Evolutionary conservation across 2,888 invertebrate species (phyloP).

Genomic region (Cetonia aurata): DNA sequence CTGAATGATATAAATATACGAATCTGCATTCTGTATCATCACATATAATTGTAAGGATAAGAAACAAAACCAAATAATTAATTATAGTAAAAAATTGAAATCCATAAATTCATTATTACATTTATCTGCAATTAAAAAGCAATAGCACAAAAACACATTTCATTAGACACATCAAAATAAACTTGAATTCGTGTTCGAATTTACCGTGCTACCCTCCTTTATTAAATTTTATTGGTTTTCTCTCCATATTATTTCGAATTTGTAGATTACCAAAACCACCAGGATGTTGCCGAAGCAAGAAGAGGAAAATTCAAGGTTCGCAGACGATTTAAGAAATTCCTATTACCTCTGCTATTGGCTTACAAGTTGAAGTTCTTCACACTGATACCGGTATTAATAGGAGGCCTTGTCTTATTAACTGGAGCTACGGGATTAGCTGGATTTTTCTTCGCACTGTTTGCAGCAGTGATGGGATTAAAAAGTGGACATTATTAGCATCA

Average conservation of each 20-base stretch:
- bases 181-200: too few species aligned
- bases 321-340: conserved; percentile 76
- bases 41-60: too few species aligned
- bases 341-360: conserved; percentile 82
- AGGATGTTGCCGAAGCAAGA: conserved; percentile 43
- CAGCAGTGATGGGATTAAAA: conserved; percentile 84
- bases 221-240: too few species aligned
- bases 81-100: too few species aligned
- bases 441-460: conserved; percentile 89
- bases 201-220: too few species aligned
- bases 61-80: too few species aligned
- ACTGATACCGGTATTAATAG: conserved; percentile 81
- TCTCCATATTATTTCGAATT: neutral
- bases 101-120: too few species aligned
- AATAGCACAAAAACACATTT: too few species aligned
- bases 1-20: too few species aligned
- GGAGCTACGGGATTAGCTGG: conserved; percentile 86
- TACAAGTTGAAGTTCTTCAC: conserved; percentile 88
- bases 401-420: conserved; percentile 78
- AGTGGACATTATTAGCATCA: conserved; percentile 58
- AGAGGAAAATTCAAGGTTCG: conserved; percentile 57
- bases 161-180: too few species aligned
- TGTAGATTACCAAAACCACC: conserved; percentile 44
- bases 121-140: too few species aligned
- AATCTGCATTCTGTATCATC: too few species aligned